phyloP scores from a whole-genome alignment of 2,888 invertebrate genomes.

The Ophion obscuratus region DNA sequence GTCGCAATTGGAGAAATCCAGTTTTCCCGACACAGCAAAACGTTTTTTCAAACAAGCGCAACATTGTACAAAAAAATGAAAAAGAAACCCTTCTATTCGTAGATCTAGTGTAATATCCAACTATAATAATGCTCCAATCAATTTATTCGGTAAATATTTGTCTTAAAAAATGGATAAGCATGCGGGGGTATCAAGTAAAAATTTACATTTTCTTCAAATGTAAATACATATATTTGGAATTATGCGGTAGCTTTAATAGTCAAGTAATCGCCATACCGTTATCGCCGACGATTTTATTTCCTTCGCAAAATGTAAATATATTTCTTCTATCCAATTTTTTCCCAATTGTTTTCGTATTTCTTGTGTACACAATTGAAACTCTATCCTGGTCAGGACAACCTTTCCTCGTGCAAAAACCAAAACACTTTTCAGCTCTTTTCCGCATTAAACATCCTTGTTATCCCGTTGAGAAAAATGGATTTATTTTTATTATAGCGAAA shows the following conservation, averaged over 20 bases:
- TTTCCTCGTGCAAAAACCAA: slow-evolving; percentile 49
- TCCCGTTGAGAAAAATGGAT: slow-evolving; percentile 47
- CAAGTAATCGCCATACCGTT: not conserved
- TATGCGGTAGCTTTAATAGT: not conserved
- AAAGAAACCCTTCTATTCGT: slow-evolving; percentile 20
- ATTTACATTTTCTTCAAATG: slow-evolving; percentile 1
- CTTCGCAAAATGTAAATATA: not conserved
- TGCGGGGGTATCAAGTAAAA: too few relatives aligned
- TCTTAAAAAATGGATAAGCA: too few relatives aligned
- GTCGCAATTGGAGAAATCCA: not conserved
- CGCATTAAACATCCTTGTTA: slow-evolving; percentile 63
- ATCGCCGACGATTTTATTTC: not conserved
- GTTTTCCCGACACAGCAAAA: not conserved
- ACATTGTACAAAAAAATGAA: slow-evolving; percentile 19
- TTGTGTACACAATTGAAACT: slow-evolving; percentile 58
- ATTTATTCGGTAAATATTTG: not conserved
- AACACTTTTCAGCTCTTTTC: slow-evolving; percentile 62
- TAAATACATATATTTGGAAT: slow-evolving; percentile 16
- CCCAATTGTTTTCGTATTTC: slow-evolving; percentile 23
- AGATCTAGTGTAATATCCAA: slow-evolving; percentile 39
- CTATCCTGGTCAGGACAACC: slow-evolving; percentile 32
- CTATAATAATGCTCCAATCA: slow-evolving; percentile 13
- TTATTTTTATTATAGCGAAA: slow-evolving; percentile 5
- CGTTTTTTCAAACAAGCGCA: not conserved
- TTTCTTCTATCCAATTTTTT: not conserved